Conservation (phyloP, 2,797 vertebrate genomes). For the Psittacula derbiana region DNA sequence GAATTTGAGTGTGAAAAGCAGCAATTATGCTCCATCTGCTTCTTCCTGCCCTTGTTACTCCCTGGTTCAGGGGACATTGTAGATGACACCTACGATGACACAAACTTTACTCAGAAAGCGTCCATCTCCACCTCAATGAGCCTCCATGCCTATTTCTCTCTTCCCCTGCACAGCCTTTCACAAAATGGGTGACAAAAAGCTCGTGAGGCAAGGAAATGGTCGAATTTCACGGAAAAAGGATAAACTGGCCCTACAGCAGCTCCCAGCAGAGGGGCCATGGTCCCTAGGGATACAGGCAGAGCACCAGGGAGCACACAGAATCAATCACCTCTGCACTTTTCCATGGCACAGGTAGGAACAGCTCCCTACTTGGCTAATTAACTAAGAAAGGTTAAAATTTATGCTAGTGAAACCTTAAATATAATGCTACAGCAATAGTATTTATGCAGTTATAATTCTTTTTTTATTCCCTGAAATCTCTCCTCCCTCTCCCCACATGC, state of each 20-base stretch:
- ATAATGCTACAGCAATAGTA: not conserved
- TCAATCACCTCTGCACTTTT: not conserved
- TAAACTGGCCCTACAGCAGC: not conserved
- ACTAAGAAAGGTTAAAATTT: not conserved
- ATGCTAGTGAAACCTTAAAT: not conserved
- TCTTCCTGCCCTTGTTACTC: not conserved
- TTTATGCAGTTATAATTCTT: not conserved
- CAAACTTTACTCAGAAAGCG: not conserved
- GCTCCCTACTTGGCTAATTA: not conserved
- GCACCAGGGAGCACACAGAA: rapidly evolving
- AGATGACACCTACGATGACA: not conserved
- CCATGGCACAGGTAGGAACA: not conserved
- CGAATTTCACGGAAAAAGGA: too few species aligned
- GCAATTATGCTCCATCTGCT: not conserved
- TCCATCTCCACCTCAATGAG: not conserved
- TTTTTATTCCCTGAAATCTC: rapidly evolving
- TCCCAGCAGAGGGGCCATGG: not conserved
- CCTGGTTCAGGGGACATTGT: not conserved
- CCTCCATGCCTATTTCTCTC: not conserved
- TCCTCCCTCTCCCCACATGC: rapidly evolving
- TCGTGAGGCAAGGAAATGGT: not conserved
- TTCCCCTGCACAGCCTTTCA: not conserved
- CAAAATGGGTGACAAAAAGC: not conserved
- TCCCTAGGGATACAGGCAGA: not conserved
- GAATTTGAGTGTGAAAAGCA: not conserved